These are phyloP conservation scores for Idaea dimidiata DNA, from an alignment of 2,888 invertebrate species.

Conservation along the genomic window DNA sequence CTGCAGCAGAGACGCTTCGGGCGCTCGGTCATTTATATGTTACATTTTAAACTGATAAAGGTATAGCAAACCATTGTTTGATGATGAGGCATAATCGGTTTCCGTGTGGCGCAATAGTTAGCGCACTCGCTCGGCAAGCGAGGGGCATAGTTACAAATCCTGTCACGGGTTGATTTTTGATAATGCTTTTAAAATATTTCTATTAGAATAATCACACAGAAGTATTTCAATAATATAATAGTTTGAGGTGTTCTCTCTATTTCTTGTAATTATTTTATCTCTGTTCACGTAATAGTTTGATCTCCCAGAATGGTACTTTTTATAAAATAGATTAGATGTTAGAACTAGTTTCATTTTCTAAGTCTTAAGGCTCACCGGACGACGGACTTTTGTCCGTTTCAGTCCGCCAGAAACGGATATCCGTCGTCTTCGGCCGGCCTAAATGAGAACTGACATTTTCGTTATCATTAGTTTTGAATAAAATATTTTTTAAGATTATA, in stretches of 20 bases:
- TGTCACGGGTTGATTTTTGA: too few species aligned
- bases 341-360: slow-evolving; percentile 28
- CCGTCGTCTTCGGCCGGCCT: neutral
- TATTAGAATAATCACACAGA: too few species aligned
- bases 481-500: too few species aligned
- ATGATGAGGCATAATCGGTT: too few species aligned
- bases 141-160: too few species aligned
- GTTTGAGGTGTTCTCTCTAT: neutral
- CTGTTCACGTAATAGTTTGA: slow-evolving; percentile 35
- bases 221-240: neutral
- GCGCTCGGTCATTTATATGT: too few species aligned
- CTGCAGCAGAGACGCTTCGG: too few species aligned
- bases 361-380: slow-evolving; percentile 21
- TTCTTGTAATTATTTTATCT: neutral
- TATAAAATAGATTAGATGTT: slow-evolving; percentile 28
- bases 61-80: too few species aligned
- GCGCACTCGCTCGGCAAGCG: too few species aligned
- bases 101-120: too few species aligned
- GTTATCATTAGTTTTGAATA: neutral
- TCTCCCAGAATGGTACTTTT: slow-evolving; percentile 58
- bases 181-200: too few species aligned
- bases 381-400: neutral
- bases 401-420: neutral
- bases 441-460: neutral
- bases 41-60: too few species aligned